Conservation (phyloP, 2,113 vertebrate species). For the Misgurnus mizolepis region DNA sequence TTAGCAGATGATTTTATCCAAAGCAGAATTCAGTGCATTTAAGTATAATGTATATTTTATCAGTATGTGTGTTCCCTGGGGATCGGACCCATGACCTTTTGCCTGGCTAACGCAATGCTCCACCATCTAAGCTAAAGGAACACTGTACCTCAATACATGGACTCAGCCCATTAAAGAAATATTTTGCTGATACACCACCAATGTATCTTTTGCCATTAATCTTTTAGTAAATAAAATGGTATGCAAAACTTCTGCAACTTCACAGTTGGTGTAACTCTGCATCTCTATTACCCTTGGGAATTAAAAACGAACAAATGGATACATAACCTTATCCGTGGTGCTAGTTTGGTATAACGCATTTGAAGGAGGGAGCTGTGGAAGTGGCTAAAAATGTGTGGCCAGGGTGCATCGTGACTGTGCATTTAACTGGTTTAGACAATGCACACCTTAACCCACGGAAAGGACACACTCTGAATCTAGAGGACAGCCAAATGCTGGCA, state of each 20-base stretch:
- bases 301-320: neutral
- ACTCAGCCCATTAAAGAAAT: slow-evolving; percentile 50
- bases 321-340: slow-evolving; percentile 44
- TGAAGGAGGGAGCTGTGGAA: slow-evolving; percentile 29
- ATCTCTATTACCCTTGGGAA: slow-evolving; percentile 42
- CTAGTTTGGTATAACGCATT: slow-evolving; percentile 59
- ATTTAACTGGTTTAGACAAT: slow-evolving; percentile 12
- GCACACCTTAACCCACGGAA: slow-evolving; percentile 11
- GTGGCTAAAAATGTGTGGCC: slow-evolving; percentile 16
- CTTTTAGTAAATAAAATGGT: slow-evolving; percentile 48
- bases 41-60: too few relatives aligned
- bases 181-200: slow-evolving; percentile 52
- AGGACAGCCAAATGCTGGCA: slow-evolving; percentile 8
- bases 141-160: slow-evolving; percentile 16
- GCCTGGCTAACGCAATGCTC: too few relatives aligned
- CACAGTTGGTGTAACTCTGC: slow-evolving; percentile 1
- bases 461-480: slow-evolving; percentile 2
- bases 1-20: too few relatives aligned
- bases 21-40: too few relatives aligned
- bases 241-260: slow-evolving; percentile 10
- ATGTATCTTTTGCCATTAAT: slow-evolving; percentile 49
- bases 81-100: too few relatives aligned
- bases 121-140: too few relatives aligned
- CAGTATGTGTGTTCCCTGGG: too few relatives aligned
- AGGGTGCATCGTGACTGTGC: slow-evolving; percentile 16